A percentile compares a stretch with the other conserved stretches of the same genome.
Conservation (phyloP, 2,888 invertebrate species). For the Endomychus coccineus region DNA sequence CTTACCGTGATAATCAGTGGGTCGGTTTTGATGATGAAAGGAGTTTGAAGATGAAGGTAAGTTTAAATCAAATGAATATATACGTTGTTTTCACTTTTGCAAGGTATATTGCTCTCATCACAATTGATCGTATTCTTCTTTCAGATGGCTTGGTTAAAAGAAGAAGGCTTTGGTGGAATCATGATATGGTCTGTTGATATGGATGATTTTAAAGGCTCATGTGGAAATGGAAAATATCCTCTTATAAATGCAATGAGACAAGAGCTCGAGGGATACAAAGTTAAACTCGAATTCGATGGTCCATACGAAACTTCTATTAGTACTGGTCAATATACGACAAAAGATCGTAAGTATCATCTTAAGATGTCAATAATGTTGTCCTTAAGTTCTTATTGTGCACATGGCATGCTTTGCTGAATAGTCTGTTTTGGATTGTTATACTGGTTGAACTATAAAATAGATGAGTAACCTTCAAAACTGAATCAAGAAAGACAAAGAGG, state of each 20-base stretch:
- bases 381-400: no score
- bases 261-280: conserved; percentile 75
- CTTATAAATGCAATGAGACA: conserved; percentile 80
- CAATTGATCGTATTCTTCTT: conserved; percentile 15
- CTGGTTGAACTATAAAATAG: no score
- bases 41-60: conserved; percentile 83
- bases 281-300: conserved; percentile 75
- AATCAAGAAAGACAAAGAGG: no score
- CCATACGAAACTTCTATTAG: conserved; percentile 70
- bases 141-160: conserved; percentile 88
- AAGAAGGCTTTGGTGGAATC: conserved; percentile 90
- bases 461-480: no score
- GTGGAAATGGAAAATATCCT: conserved; percentile 86
- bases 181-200: conserved; percentile 97
- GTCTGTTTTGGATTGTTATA: no score
- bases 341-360: conserved; percentile 72
- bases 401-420: no score
- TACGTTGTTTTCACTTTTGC: neutral
- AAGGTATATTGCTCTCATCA: neutral
- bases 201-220: conserved; percentile 90
- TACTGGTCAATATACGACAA: conserved; percentile 75
- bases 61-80: conserved; percentile 7
- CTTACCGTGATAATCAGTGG: conserved; percentile 86
- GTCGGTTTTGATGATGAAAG: conserved; percentile 92
- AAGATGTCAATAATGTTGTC: no score